Base-by-base conservation (phyloP, 1,140 invertebrate genomes). In the Drosophila dunni region DNA sequence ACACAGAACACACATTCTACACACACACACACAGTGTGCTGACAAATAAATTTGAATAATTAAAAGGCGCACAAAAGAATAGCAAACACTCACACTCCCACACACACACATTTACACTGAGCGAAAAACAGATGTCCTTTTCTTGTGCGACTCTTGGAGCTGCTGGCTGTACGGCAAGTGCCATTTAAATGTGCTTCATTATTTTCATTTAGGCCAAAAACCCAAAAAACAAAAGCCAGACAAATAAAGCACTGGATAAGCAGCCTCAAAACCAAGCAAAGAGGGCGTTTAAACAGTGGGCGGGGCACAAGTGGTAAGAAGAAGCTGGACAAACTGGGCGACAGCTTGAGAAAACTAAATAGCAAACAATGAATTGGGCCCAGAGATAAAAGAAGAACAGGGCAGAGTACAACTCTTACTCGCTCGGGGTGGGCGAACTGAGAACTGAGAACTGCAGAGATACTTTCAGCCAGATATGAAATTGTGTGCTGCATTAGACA, bases 11-110 rank as follows among this genome's bases (percentile, higher is more conserved):
- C 56, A 65, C 33, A 50, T 11, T 58, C 48, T 9, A 56, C 44
- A 48, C 20, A 56, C 61, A 62, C 65, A 53, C 81, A 77, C 76
- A 70, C 36, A 62, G 62, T 74, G 57, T 76, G 83, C 73, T 71
- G 79, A 86, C 79, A 88, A 89, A 89, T 89, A 88, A 88, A 88
- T 89, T 89, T 88, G 73, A 88, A 88, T 88, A 88, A 88, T 88
- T 88, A 88, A 88, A 88, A 58, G 84, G 62, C 76, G 68, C 60
- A 85, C 70, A 80, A 67, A 64, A 57, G 63, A 24, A 70, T 42
- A 62, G 45, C 50, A 53, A 6, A 56, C 36, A 46, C 17, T 20
- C 13, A 46, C n/a, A 46, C 2, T 20, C 40, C 4, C 40, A 10
- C 11, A 44, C n/a, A n/a, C 2, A 44, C 42, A n/a, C 11, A 45